Evolutionary conservation across 2,113 vertebrate species (phyloP).

Genomic region (Daphoenositta chrysoptera): DNA sequence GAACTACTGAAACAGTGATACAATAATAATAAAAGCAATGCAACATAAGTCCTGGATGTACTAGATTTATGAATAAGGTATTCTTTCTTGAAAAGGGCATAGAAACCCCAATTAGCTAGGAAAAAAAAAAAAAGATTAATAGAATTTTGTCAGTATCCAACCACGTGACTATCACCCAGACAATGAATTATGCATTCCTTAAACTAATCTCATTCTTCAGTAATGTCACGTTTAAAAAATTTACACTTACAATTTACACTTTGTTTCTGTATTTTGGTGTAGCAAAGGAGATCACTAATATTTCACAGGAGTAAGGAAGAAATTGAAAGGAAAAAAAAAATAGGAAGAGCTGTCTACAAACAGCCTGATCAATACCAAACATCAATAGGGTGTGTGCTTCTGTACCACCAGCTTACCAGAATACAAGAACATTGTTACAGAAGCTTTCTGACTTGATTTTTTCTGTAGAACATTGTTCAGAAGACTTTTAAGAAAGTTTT

Average conservation of each 20-base stretch:
- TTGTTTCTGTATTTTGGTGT: not conserved
- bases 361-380: not conserved
- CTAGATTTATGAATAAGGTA: constrained; percentile 63
- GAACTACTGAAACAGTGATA: constrained; percentile 69
- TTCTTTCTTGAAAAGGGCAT: constrained; percentile 49
- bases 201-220: not conserved
- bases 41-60: constrained; percentile 32
- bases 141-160: constrained; percentile 28
- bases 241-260: not conserved
- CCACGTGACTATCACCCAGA: not conserved
- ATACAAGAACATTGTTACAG: not conserved
- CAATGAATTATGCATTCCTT: not conserved
- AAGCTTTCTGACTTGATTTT: not conserved
- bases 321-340: not conserved
- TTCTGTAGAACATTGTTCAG: not conserved
- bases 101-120: constrained; percentile 52
- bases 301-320: not conserved
- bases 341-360: not conserved
- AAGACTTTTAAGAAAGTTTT: not conserved
- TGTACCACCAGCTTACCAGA: not conserved
- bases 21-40: constrained; percentile 72
- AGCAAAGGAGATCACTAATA: not conserved
- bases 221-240: not conserved
- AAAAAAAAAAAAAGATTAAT: not conserved
- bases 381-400: not conserved